Evolutionary conservation across 2,888 invertebrate species (phyloP).

Genomic region (Apotomis betuletana): DNA sequence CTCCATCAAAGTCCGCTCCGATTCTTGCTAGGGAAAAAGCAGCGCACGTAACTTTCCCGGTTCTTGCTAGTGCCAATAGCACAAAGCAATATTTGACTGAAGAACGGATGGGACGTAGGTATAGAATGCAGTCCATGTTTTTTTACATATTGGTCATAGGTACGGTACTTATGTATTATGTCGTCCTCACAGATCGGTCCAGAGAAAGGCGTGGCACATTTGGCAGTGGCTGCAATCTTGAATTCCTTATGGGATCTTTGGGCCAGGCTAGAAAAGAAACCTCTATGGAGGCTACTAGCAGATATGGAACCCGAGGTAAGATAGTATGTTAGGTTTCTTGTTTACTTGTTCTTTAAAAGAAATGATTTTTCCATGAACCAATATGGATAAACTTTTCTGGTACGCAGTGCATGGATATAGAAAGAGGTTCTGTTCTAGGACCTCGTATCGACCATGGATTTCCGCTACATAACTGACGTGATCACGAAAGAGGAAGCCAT

Average conservation of each 20-base stretch:
- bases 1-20: no score
- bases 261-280: slow-evolving; percentile 92
- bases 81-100: no score
- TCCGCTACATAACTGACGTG: slow-evolving; percentile 92
- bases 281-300: slow-evolving; percentile 92
- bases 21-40: no score
- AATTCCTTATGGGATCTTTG: slow-evolving; percentile 97
- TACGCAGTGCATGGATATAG: no score
- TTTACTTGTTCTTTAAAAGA: no score
- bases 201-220: slow-evolving; percentile 94
- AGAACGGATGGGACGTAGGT: no score
- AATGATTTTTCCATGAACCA: no score
- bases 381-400: neutral
- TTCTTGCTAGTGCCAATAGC: no score
- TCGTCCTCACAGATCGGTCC: slow-evolving; percentile 88
- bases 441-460: slow-evolving; percentile 93
- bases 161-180: no score
- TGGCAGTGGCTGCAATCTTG: slow-evolving; percentile 94
- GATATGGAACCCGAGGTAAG: slow-evolving; percentile 91
- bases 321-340: neutral
- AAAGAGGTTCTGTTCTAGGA: slow-evolving; percentile 77
- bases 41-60: no score
- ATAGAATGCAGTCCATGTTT: no score
- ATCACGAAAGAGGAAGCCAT: slow-evolving; percentile 93
- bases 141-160: no score